Evolutionary conservation across 2,113 vertebrate genomes (phyloP).

Genomic region (Erythrocercus mccallii): DNA sequence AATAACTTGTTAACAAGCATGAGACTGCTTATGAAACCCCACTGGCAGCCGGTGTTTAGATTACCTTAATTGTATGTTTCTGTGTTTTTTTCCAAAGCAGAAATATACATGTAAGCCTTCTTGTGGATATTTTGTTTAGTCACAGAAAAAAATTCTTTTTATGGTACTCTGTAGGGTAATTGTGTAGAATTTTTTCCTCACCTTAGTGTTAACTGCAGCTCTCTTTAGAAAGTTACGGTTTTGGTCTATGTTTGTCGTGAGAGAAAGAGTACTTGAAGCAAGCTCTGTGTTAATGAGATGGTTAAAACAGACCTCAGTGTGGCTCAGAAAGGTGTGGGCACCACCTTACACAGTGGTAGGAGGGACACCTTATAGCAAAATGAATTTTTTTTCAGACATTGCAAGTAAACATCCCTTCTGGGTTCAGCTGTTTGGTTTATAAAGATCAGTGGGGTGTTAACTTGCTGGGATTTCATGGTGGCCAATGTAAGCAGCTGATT

Average conservation of each 20-base stretch:
- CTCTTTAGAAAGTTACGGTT: neutral
- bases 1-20: conserved; percentile 32
- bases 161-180: neutral
- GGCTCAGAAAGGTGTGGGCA: neutral
- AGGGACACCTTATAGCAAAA: neutral
- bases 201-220: neutral
- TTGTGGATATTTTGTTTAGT: neutral
- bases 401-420: neutral
- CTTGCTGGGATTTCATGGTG: neutral
- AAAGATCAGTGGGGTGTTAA: neutral
- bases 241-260: neutral
- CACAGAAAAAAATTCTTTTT: neutral
- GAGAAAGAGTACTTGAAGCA: neutral
- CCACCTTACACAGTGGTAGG: neutral
- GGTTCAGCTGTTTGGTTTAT: neutral
- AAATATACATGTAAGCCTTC: neutral
- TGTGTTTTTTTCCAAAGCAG: neutral
- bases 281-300: neutral
- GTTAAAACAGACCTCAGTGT: neutral
- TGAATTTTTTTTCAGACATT: neutral
- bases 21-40: conserved; percentile 34
- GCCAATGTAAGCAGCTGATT: neutral
- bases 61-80: conserved; percentile 32
- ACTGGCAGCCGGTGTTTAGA: conserved; percentile 11
- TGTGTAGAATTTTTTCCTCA: neutral